These are phyloP conservation scores for Petrolisthes manimaculis DNA, from an alignment of 2,888 invertebrate genomes.

Conservation along the genomic window DNA sequence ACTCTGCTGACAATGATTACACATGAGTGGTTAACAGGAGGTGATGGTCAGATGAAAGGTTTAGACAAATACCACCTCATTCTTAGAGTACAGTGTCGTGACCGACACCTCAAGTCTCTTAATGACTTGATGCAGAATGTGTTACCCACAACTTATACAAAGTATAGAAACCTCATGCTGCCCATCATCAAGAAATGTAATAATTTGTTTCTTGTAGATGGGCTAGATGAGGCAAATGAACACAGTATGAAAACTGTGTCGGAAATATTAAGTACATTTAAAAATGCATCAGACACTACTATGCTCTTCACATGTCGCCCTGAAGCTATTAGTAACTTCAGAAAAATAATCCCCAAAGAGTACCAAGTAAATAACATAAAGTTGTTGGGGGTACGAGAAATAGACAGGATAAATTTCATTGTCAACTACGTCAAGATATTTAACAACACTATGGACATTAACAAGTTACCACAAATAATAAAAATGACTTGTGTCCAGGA, in stretches of 20 bases:
- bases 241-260: background rate
- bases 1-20: constrained; percentile 3
- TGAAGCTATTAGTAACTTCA: constrained; percentile 1
- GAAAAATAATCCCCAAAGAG: background rate
- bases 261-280: background rate
- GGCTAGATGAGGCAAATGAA: constrained; percentile 18
- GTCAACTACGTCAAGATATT: background rate
- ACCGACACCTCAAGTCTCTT: constrained; percentile 1
- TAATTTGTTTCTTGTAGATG: constrained; percentile 10
- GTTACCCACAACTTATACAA: constrained; percentile 9
- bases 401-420: background rate
- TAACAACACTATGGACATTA: background rate
- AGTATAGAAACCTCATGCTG: constrained; percentile 9
- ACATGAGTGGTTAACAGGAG: constrained; percentile 9
- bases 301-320: constrained; percentile 15
- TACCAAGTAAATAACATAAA: constrained; percentile 9
- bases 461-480: background rate
- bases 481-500: background rate
- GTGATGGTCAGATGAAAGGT: background rate
- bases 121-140: background rate
- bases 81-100: constrained; percentile 18
- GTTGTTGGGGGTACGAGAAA: constrained; percentile 6
- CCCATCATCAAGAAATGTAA: constrained; percentile 21
- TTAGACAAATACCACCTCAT: constrained; percentile 23
- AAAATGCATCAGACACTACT: background rate